Evolutionary conservation across 2,113 vertebrate genomes (phyloP).

Genomic region (Ardeotis arabs): DNA sequence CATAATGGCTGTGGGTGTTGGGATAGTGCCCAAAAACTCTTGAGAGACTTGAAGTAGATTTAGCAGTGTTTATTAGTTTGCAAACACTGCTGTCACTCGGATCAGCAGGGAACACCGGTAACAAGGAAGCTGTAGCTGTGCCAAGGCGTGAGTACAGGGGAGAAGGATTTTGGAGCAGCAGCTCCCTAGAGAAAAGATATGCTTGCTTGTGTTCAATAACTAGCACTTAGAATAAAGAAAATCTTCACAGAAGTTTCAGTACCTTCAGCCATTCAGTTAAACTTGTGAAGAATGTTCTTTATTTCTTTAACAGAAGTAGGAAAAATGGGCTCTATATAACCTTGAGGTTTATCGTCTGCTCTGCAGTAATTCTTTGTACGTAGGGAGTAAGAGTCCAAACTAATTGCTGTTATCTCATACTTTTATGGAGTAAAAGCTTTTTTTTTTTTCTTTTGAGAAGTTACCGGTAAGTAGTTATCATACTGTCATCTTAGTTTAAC

Average conservation of each 20-base stretch:
- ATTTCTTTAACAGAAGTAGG: background rate
- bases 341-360: background rate
- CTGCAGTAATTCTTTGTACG: background rate
- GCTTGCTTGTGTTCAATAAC: background rate
- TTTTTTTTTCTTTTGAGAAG: background rate
- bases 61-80: background rate
- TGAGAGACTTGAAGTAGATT: background rate
- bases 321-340: background rate
- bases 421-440: no score
- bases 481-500: background rate
- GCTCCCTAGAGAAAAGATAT: no score
- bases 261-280: background rate
- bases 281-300: background rate
- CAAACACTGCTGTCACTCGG: fast-evolving
- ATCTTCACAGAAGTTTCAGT: background rate
- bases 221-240: background rate
- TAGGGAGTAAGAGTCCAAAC: background rate
- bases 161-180: background rate
- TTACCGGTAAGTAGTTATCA: background rate
- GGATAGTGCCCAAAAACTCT: background rate
- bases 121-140: background rate
- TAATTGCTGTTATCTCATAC: background rate
- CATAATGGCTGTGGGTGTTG: background rate
- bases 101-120: background rate
- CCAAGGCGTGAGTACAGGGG: fast-evolving